Conservation (phyloP, 1,140 invertebrate species). For the Brevipalpus yothersi region DNA sequence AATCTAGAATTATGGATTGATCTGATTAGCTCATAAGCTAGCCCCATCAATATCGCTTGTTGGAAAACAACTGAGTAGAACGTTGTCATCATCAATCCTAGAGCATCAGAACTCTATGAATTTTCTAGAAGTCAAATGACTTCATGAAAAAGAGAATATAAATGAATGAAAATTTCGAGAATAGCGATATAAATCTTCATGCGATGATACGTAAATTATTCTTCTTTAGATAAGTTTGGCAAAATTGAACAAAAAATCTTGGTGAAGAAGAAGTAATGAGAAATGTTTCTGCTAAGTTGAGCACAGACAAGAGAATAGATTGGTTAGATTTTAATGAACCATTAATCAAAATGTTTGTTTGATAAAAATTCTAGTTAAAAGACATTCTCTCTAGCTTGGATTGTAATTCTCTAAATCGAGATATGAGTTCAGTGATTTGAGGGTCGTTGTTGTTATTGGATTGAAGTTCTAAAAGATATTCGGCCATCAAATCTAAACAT, state of each 20-base stretch:
- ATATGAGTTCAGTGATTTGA: conserved; percentile 13
- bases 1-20: too few relatives aligned
- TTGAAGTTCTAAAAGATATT: conserved; percentile 22
- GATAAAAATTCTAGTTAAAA: conserved; percentile 2
- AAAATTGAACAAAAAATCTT: too few relatives aligned
- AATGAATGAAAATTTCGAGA: too few relatives aligned
- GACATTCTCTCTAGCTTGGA: conserved; percentile 15
- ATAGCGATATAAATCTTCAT: not conserved
- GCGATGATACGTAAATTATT: not conserved
- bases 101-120: too few relatives aligned
- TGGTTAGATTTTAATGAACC: not conserved
- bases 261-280: not conserved
- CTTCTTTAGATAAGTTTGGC: too few relatives aligned
- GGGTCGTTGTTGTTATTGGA: conserved; percentile 16
- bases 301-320: not conserved
- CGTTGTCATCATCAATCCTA: too few relatives aligned
- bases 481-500: conserved; percentile 19
- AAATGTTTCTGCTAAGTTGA: not conserved
- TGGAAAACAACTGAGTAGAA: too few relatives aligned
- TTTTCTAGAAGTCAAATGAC: too few relatives aligned
- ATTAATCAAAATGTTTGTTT: not conserved
- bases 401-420: conserved; percentile 17
- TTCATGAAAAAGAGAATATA: too few relatives aligned
- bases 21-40: too few relatives aligned
- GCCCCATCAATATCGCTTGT: too few relatives aligned